Percentiles rank a stretch among this genome's conserved stretches.
phyloP scores from a whole-genome alignment of 2,888 invertebrate species.

The Thalpophila matura region DNA sequence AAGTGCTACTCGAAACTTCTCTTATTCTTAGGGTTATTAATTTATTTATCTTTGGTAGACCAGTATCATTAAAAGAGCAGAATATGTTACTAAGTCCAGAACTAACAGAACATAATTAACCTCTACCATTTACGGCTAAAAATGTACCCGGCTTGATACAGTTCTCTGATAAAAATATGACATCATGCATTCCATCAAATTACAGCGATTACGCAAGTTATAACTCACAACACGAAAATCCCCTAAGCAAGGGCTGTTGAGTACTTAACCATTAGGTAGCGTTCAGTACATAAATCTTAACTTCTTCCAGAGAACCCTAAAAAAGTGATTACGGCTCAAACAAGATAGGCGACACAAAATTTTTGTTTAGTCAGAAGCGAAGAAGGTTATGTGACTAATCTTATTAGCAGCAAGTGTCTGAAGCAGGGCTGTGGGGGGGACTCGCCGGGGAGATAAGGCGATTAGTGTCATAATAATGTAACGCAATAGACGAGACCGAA shows the following conservation, averaged over 20 bases:
- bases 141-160: no score
- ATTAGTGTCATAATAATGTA: slow-evolving; percentile 61
- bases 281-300: neutral
- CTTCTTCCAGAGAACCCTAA: neutral
- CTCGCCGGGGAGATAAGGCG: slow-evolving; percentile 60
- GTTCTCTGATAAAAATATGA: no score
- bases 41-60: no score
- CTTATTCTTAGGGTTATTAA: neutral
- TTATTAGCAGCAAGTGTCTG: slow-evolving; percentile 59
- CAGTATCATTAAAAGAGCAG: neutral
- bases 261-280: no score
- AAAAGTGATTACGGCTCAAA: slow-evolving; percentile 19
- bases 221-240: neutral
- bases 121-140: neutral
- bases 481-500: slow-evolving; percentile 1
- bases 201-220: no score
- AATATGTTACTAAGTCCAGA: neutral
- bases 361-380: slow-evolving; percentile 47
- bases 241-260: neutral
- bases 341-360: slow-evolving; percentile 24
- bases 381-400: slow-evolving; percentile 55
- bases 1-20: neutral
- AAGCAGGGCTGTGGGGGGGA: slow-evolving; percentile 37
- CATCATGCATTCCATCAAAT: no score
- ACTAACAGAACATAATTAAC: neutral